Evolutionary conservation across 2,113 vertebrate species (phyloP).

Genomic region (Dromas ardeola): DNA sequence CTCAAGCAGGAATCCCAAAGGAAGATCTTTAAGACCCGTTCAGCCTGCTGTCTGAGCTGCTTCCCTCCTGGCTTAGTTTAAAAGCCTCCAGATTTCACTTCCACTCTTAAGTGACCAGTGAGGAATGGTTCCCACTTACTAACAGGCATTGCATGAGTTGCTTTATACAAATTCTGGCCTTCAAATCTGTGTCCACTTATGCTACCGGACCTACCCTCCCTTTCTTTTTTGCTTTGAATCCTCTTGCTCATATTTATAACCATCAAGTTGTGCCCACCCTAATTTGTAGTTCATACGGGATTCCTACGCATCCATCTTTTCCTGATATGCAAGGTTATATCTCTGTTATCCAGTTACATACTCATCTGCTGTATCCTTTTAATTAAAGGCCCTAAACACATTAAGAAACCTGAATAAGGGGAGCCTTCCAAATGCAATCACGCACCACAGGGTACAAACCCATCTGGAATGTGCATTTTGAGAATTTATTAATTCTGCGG

Average conservation of each 20-base stretch:
- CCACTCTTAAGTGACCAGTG: neutral
- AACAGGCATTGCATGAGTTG: accelerated
- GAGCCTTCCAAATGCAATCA: neutral
- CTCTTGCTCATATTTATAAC: neutral
- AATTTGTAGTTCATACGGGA: neutral
- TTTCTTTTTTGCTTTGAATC: neutral
- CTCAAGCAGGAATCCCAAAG: neutral
- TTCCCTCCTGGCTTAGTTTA: neutral
- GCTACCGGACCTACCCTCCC: accelerated
- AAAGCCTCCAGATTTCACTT: neutral
- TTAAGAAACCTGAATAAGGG: neutral
- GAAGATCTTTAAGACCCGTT: neutral
- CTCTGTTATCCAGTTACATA: accelerated
- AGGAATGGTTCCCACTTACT: neutral
- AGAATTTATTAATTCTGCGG: neutral
- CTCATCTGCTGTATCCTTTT: neutral
- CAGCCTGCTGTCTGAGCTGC: neutral
- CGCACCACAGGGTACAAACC: neutral
- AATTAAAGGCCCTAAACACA: neutral
- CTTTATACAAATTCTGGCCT: neutral
- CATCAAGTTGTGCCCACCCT: neutral
- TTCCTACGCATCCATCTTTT: neutral
- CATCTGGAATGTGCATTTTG: neutral
- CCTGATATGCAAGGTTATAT: neutral
- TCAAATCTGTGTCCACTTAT: neutral